Evolutionary conservation across 2,113 vertebrate species (phyloP).

Genomic region (Corvus cornix): DNA sequence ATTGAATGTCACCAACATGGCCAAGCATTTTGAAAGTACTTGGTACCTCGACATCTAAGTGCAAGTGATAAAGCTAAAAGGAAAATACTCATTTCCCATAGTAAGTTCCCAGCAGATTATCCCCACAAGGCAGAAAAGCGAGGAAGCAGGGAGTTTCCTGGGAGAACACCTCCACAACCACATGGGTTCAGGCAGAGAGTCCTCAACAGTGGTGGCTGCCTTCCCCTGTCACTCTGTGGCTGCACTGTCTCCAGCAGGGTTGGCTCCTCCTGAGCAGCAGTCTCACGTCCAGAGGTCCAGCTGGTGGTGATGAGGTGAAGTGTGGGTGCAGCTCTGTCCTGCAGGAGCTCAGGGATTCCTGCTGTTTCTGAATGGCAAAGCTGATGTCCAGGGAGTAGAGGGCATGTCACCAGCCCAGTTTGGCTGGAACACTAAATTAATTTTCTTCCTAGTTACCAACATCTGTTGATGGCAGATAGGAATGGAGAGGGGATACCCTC

Average conservation of each 20-base stretch:
- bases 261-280: background rate
- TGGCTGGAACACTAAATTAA: background rate
- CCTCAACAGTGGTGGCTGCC: background rate
- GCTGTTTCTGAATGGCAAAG: background rate
- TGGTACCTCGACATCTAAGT: background rate
- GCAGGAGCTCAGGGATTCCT: background rate
- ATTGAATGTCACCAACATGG: background rate
- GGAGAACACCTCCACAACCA: background rate
- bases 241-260: background rate
- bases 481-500: background rate
- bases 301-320: background rate
- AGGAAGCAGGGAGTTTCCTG: background rate
- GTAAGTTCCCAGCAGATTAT: background rate
- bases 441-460: background rate
- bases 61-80: background rate
- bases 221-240: background rate
- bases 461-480: background rate
- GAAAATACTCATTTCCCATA: background rate
- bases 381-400: background rate
- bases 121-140: accelerated
- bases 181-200: background rate
- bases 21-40: background rate
- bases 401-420: background rate
- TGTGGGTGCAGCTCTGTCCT: background rate
- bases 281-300: background rate